phyloP scores from a whole-genome alignment of 2,888 invertebrate genomes.

The Acleris laterana region DNA sequence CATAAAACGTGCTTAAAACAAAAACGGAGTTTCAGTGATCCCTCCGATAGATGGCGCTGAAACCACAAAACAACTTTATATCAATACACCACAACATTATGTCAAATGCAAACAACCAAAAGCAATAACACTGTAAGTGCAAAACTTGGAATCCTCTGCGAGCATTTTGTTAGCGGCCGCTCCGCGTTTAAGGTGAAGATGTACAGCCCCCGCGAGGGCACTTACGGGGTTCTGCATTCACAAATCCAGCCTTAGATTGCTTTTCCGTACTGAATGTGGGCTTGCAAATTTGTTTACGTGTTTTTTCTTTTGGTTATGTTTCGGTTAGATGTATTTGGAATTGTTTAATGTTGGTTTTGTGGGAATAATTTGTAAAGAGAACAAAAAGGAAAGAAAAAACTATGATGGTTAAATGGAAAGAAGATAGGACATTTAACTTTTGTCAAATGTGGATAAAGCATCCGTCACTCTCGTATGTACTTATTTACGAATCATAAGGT shows the following conservation, averaged over 20 bases:
- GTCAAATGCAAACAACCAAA: neutral
- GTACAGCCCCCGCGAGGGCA: slow-evolving; percentile 19
- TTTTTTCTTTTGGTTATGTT: neutral
- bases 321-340: no score
- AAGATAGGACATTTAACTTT: no score
- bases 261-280: neutral
- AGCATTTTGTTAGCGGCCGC: neutral
- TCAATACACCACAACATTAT: slow-evolving; percentile 7
- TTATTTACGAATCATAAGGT: no score
- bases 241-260: slow-evolving; percentile 4
- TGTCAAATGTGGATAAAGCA: no score
- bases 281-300: slow-evolving; percentile 27
- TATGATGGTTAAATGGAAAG: no score
- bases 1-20: no score
- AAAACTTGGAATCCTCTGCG: slow-evolving; percentile 15
- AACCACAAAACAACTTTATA: neutral
- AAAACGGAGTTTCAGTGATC: no score
- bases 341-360: no score
- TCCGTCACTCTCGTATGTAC: no score
- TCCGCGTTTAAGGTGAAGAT: slow-evolving; percentile 8
- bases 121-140: slow-evolving; percentile 5
- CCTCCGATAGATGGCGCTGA: no score
- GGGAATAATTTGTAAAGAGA: no score
- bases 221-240: slow-evolving; percentile 12
- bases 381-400: no score